These are phyloP conservation scores for Cryptotis parvus DNA, from an alignment of 2,113 vertebrate species.

Conservation along the genomic window DNA sequence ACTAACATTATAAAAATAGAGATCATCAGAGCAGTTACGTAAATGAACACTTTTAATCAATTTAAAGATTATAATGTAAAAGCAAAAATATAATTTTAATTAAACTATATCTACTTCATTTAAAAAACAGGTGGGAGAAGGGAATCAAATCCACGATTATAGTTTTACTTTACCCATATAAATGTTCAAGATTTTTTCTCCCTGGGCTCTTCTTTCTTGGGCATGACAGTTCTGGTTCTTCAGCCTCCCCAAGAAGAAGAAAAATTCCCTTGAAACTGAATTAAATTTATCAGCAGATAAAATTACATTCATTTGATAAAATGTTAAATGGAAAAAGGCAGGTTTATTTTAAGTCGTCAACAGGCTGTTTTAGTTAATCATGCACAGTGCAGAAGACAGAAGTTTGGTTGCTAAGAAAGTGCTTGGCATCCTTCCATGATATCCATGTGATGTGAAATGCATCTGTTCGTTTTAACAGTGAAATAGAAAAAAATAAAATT, in stretches of 20 bases:
- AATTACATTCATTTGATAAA: constrained; percentile 84
- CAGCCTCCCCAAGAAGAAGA: constrained; percentile 81
- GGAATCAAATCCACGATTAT: constrained; percentile 48
- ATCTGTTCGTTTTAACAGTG: constrained; percentile 84
- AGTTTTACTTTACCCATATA: constrained; percentile 77
- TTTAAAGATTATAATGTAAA: constrained; percentile 52
- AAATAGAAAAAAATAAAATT: constrained; percentile 74
- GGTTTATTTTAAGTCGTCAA: constrained; percentile 88
- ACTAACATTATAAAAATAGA: constrained; percentile 30
- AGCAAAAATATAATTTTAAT: constrained; percentile 45
- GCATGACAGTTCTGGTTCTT: constrained; percentile 71
- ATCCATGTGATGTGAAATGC: constrained; percentile 81
- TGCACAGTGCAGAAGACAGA: constrained; percentile 79
- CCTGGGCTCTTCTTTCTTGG: constrained; percentile 73
- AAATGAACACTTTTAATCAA: constrained; percentile 69
- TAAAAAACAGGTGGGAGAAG: background rate
- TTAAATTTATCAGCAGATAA: constrained; percentile 84
- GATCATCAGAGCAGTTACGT: constrained; percentile 39
- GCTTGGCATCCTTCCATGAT: constrained; percentile 85
- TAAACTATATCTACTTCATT: constrained; percentile 54
- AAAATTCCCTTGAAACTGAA: constrained; percentile 80
- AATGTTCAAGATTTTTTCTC: constrained; percentile 70
- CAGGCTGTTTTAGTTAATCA: constrained; percentile 85
- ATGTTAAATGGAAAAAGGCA: constrained; percentile 86
- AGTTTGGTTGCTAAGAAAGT: constrained; percentile 89